These are phyloP conservation scores for Junonia oenone DNA, from an alignment of 2,888 invertebrate genomes.

Conservation along the genomic window DNA sequence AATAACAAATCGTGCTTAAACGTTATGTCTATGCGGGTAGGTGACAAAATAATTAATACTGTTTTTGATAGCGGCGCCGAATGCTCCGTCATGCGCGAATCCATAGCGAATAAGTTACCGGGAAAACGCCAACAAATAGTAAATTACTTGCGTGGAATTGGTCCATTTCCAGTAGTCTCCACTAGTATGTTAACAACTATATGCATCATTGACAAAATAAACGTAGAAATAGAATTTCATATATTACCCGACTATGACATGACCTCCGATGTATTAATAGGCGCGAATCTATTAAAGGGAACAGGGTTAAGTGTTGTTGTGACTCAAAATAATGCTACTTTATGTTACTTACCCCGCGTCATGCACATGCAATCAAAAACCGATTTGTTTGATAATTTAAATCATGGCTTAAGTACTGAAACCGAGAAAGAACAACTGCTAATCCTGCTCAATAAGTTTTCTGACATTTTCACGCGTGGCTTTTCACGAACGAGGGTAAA, in stretches of 20 bases:
- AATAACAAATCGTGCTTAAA: neutral
- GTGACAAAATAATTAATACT: neutral
- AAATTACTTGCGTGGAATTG: constrained; percentile 6
- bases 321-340: constrained; percentile 12
- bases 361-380: constrained; percentile 10
- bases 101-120: constrained; percentile 3
- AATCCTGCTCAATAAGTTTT: constrained; percentile 13
- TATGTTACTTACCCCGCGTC: neutral
- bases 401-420: constrained; percentile 9
- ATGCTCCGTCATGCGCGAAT: constrained; percentile 3
- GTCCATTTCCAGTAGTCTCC: constrained; percentile 10
- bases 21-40: constrained; percentile 1
- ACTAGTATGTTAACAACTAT: constrained; percentile 1
- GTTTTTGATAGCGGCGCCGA: constrained; percentile 5
- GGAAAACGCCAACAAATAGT: neutral
- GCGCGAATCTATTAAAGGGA: constrained; percentile 5
- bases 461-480: constrained; percentile 14
- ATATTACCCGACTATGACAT: constrained; percentile 14
- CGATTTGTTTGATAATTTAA: constrained; percentile 11
- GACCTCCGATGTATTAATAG: neutral
- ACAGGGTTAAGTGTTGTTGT: constrained; percentile 15
- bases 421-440: constrained; percentile 6
- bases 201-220: constrained; percentile 10
- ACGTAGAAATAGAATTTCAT: constrained; percentile 14
- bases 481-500: constrained; percentile 10